A percentile compares a stretch with the other conserved stretches of the same genome.
Conservation (phyloP, 2,113 vertebrate genomes). For the Paramisgurnus dabryanus region DNA sequence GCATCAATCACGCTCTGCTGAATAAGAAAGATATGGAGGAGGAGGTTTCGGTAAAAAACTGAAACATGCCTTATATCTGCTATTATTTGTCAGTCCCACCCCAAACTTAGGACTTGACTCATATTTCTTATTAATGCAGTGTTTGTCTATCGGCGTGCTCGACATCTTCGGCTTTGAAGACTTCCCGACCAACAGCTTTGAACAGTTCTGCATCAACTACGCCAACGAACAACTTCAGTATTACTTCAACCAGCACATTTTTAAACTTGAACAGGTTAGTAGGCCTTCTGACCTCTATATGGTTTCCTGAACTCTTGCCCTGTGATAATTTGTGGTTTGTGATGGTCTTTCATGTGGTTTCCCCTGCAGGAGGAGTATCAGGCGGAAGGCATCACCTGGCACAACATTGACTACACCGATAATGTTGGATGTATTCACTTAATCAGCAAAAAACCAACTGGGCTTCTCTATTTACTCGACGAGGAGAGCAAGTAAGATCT, state of each 20-base stretch:
- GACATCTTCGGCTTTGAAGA: conserved; percentile 99
- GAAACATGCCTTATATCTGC: background rate
- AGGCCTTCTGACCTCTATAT: background rate
- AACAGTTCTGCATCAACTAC: conserved; percentile 99
- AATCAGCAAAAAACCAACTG: conserved; percentile 97
- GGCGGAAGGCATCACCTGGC: conserved; percentile 94
- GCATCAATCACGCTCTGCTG: conserved; percentile 97
- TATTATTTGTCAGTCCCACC: background rate
- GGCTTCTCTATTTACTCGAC: conserved; percentile 93
- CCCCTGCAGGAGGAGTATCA: conserved; percentile 90
- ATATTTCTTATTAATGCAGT: conserved; percentile 69
- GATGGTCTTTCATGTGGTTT: background rate
- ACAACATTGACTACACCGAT: conserved; percentile 97
- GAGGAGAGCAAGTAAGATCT: conserved; percentile 97
- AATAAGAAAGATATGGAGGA: conserved; percentile 98
- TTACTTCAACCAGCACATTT: conserved; percentile 98
- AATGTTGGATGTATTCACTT: conserved; percentile 97
- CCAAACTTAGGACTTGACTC: background rate
- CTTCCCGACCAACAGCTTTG: conserved; percentile 95
- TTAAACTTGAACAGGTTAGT: conserved; percentile 94
- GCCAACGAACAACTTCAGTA: conserved; percentile 98
- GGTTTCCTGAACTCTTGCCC: background rate
- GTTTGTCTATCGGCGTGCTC: conserved; percentile 94
- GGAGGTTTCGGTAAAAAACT: conserved; percentile 38
- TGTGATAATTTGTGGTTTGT: background rate